phyloP scores from a whole-genome alignment of 2,888 invertebrate species.

The Meliscaeva auricollis region DNA sequence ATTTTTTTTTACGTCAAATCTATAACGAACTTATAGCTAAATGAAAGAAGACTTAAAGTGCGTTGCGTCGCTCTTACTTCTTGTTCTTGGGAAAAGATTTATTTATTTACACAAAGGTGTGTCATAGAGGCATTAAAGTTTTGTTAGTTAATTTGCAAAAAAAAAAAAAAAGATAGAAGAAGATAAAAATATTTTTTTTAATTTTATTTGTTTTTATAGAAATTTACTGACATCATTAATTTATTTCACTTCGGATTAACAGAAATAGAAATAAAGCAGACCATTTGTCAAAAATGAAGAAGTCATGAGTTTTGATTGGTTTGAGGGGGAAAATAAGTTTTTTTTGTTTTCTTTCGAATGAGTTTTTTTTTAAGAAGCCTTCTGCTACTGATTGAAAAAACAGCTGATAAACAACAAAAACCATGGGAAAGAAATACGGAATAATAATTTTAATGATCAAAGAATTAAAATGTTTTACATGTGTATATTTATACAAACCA shows the following conservation, averaged over 20 bases:
- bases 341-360: no score
- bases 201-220: background rate
- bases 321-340: background rate
- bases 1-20: background rate
- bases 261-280: background rate
- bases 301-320: background rate
- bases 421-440: no score
- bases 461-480: background rate
- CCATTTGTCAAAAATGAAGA: background rate
- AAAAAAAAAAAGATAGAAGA: no score
- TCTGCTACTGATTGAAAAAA: background rate
- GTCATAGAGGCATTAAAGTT: background rate
- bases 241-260: background rate
- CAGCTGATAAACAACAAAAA: no score
- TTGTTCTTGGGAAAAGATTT: background rate
- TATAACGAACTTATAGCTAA: background rate
- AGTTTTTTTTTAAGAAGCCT: no score
- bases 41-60: background rate
- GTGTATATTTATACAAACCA: background rate
- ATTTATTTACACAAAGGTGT: conserved; percentile 1
- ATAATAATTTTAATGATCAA: background rate
- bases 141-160: background rate
- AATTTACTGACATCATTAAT: conserved; percentile 1
- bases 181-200: background rate
- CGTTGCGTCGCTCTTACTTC: background rate